phyloP scores from a whole-genome alignment of 2,113 vertebrate genomes.

The Pteropus alecto region DNA sequence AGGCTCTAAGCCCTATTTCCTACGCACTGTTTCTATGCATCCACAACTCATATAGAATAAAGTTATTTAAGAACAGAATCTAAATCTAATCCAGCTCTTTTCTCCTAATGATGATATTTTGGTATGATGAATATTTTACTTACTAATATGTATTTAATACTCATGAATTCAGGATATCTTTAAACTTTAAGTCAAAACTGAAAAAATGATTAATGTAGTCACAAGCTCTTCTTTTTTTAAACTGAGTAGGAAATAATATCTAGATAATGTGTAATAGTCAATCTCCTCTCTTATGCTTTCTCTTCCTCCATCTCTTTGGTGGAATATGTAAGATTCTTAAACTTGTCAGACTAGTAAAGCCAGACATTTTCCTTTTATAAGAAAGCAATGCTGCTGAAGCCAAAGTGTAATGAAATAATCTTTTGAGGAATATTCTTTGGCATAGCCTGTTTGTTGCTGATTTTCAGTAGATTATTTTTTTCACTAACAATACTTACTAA shows the following conservation, averaged over 20 bases:
- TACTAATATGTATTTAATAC: background rate
- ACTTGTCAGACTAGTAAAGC: background rate
- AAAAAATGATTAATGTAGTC: constrained; percentile 45
- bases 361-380: background rate
- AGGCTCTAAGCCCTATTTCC: background rate
- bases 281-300: background rate
- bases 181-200: background rate
- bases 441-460: background rate
- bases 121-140: background rate
- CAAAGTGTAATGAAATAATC: background rate
- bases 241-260: constrained; percentile 35
- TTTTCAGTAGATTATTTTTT: background rate
- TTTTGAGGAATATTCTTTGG: background rate
- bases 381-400: background rate
- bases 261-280: constrained; percentile 36
- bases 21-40: background rate
- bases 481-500: background rate
- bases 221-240: constrained; percentile 47
- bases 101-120: background rate
- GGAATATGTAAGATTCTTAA: background rate
- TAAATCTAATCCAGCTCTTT: background rate
- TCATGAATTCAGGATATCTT: constrained; percentile 27
- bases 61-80: background rate
- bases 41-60: background rate
- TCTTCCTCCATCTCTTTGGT: background rate